Conservation (phyloP, 2,888 invertebrate genomes). For the Acleris emargana region DNA sequence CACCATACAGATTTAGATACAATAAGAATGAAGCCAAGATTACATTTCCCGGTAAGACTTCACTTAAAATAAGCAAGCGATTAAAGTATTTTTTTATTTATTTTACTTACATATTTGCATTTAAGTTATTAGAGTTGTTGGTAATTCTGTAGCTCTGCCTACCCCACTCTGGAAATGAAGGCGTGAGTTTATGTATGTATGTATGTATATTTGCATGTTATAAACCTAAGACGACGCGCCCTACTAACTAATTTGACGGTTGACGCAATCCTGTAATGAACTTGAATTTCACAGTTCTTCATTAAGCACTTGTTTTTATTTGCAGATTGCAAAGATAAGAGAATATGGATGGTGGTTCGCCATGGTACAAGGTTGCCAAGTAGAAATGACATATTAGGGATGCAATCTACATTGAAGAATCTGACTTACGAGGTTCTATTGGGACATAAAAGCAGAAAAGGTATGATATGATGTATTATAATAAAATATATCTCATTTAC, state of each 20-base stretch:
- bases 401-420: conserved; percentile 78
- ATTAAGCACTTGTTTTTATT: not conserved
- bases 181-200: no score
- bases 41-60: conserved; percentile 81
- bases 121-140: no score
- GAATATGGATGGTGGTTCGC: conserved; percentile 90
- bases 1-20: conserved; percentile 88
- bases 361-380: conserved; percentile 92
- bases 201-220: no score
- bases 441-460: conserved; percentile 76
- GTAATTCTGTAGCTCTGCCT: no score
- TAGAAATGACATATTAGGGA: conserved; percentile 78
- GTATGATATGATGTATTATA: conserved; percentile 43
- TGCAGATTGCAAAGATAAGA: conserved; percentile 86
- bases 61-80: no score
- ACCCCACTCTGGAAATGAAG: no score
- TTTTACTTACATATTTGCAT: no score
- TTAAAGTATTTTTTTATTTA: no score
- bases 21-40: conserved; percentile 85
- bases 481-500: no score
- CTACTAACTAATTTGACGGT: no score
- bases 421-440: conserved; percentile 82
- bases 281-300: not conserved
- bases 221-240: no score
- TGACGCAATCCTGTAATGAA: no score